Percentiles rank a stretch among this genome's conserved stretches.
These are phyloP conservation scores for Onychomys leucogaster DNA, from an alignment of 2,797 vertebrate species.

Conservation along the genomic window DNA sequence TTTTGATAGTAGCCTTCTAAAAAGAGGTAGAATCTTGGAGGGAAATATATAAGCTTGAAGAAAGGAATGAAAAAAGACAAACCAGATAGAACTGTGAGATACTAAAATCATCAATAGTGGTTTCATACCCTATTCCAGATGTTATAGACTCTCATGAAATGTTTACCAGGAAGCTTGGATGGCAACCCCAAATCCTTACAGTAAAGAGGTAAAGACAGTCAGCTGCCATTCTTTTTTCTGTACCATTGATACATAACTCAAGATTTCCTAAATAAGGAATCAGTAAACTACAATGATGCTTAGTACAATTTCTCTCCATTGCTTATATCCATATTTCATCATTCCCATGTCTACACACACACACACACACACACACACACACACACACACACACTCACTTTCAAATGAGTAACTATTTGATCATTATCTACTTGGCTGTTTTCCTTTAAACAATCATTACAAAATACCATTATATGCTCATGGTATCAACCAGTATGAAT, in stretches of 20 bases:
- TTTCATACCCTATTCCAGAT: not conserved
- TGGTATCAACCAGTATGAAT: not conserved
- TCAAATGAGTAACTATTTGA: not conserved
- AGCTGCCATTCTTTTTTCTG: not conserved
- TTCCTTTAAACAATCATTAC: constrained; percentile 22
- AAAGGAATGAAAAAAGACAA: not conserved
- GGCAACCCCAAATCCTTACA: not conserved
- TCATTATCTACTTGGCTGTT: not conserved
- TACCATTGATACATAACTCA: not conserved
- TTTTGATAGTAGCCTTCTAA: not conserved
- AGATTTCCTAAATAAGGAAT: not conserved
- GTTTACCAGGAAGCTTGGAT: not conserved
- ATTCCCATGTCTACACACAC: not conserved
- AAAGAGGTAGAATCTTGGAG: not conserved
- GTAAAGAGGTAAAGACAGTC: not conserved
- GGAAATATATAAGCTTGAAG: not conserved
- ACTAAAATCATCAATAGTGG: not conserved
- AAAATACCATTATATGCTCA: not conserved
- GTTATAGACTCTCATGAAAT: not conserved
- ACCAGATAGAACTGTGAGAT: not conserved
- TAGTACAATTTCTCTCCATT: not conserved
- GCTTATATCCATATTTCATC: not conserved
- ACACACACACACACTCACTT: not conserved
- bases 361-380: not conserved
- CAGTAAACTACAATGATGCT: not conserved